Percentiles rank a stretch among this genome's conserved stretches.
These are phyloP conservation scores for Spea bombifrons DNA, from an alignment of 2,113 vertebrate species.

Conservation along the genomic window DNA sequence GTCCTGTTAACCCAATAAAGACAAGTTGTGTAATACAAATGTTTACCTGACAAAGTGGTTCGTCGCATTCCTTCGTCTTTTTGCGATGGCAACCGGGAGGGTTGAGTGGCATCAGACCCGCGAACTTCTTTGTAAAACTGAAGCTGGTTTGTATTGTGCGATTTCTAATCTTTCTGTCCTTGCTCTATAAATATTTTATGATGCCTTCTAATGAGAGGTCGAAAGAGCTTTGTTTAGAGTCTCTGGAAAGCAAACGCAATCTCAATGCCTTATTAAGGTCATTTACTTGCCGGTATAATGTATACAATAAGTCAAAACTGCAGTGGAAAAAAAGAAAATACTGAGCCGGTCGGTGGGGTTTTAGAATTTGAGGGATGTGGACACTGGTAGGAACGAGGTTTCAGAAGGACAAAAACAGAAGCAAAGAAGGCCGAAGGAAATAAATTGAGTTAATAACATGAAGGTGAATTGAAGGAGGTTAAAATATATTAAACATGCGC, in stretches of 20 bases:
- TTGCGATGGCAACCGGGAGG: background rate
- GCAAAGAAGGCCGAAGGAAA: too few species aligned
- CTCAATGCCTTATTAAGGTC: constrained; percentile 6
- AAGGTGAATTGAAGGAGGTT: too few species aligned
- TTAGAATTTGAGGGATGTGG: too few species aligned
- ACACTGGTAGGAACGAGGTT: too few species aligned
- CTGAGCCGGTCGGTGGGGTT: too few species aligned
- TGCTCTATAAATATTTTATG: constrained; percentile 29
- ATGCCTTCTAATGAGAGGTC: constrained; percentile 13
- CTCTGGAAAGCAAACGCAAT: constrained; percentile 6
- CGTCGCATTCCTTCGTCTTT: background rate
- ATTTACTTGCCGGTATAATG: background rate
- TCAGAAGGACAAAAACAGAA: too few species aligned
- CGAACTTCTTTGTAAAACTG: background rate
- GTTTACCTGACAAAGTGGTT: constrained; percentile 23
- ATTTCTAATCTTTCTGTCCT: constrained; percentile 7
- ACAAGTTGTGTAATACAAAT: constrained; percentile 25
- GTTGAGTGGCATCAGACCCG: background rate
- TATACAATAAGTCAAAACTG: constrained; percentile 9
- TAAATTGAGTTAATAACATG: too few species aligned
- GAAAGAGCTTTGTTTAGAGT: constrained; percentile 18
- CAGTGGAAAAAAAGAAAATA: too few species aligned
- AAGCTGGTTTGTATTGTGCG: background rate
- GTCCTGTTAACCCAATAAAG: constrained; percentile 28
- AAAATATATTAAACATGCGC: too few species aligned